These are phyloP conservation scores for Ypsolopha sequella DNA, from an alignment of 2,888 invertebrate species.

Conservation along the genomic window DNA sequence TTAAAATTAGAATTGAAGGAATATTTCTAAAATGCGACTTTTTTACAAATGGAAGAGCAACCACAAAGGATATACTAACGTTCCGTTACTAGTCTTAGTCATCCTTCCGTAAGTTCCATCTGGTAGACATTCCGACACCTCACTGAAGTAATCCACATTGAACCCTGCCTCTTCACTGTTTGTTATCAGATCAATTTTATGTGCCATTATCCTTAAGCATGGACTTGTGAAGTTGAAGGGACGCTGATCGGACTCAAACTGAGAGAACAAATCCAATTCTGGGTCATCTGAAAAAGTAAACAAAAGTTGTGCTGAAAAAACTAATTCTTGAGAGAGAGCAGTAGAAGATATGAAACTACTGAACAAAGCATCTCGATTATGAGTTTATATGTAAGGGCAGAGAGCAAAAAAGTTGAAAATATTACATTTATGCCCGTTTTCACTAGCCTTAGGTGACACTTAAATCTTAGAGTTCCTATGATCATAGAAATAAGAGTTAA, in stretches of 20 bases:
- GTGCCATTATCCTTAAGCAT: conserved; percentile 29
- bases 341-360: background rate
- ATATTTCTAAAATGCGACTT: no score
- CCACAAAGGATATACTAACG: conserved; percentile 29
- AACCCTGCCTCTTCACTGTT: conserved; percentile 38
- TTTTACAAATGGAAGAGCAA: no score
- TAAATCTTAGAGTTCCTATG: no score
- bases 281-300: conserved; percentile 30
- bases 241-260: conserved; percentile 23
- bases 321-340: background rate
- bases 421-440: no score
- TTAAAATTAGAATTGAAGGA: background rate
- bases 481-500: no score
- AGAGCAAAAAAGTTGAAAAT: no score
- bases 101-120: conserved; percentile 46
- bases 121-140: conserved; percentile 34
- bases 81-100: conserved; percentile 23
- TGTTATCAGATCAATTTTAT: conserved; percentile 22
- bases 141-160: conserved; percentile 35
- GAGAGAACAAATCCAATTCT: conserved; percentile 34
- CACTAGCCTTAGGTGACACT: no score
- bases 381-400: no score
- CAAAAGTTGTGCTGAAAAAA: background rate
- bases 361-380: no score
- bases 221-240: conserved; percentile 49